phyloP scores from a whole-genome alignment of 2,888 invertebrate species.

The Drosophila suboccidentalis region DNA sequence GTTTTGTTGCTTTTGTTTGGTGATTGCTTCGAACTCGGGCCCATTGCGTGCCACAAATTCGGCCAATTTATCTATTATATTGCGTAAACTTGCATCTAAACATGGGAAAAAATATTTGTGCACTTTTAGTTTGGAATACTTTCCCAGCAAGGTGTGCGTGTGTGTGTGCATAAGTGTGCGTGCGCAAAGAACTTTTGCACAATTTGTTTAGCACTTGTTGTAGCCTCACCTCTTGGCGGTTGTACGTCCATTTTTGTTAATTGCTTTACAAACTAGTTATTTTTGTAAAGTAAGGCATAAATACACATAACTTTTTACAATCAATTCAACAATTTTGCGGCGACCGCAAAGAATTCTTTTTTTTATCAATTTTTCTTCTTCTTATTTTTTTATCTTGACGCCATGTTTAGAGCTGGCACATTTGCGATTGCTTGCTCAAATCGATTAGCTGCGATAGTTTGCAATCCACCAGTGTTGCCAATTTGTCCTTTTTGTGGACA shows the following conservation, averaged over 20 bases:
- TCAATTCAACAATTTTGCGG: conserved; percentile 54
- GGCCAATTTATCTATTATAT: conserved; percentile 99
- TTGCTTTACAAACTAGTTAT: conserved; percentile 40
- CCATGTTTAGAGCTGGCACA: conserved; percentile 59
- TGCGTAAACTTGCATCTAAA: conserved; percentile 95
- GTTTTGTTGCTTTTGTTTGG: conserved; percentile 98
- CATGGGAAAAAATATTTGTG: conserved; percentile 19
- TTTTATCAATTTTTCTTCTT: conserved; percentile 54
- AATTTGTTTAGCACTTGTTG: neutral
- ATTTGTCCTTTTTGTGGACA: too few species aligned
- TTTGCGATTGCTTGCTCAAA: neutral
- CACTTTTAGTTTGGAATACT: conserved; percentile 8
- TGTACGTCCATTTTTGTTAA: conserved; percentile 65
- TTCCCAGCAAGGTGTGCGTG: conserved; percentile 3
- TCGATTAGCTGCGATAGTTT: conserved; percentile 27
- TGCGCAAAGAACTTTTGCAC: conserved; percentile 25
- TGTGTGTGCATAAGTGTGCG: conserved; percentile 24
- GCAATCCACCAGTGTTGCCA: too few species aligned
- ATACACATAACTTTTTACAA: conserved; percentile 41
- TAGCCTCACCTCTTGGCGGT: conserved; percentile 63
- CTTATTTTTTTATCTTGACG: conserved; percentile 62
- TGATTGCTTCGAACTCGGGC: conserved; percentile 99
- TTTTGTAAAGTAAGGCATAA: conserved; percentile 47
- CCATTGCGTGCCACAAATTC: conserved; percentile 99
- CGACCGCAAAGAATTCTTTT: conserved; percentile 48